Percentiles rank a stretch among this genome's conserved stretches.
Conservation (phyloP, 2,113 vertebrate genomes). For the Calyptomena viridis region DNA sequence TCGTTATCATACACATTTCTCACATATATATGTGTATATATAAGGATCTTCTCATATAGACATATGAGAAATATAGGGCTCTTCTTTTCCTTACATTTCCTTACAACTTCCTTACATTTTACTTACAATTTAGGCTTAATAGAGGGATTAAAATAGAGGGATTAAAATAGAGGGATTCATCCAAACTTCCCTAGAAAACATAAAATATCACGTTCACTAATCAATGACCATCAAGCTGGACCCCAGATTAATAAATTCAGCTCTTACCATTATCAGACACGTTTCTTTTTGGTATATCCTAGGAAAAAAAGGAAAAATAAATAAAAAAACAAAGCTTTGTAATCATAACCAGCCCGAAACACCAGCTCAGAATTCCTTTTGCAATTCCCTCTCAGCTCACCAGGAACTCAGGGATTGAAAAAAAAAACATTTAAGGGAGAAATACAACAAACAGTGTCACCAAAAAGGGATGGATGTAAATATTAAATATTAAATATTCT, state of each 20-base stretch:
- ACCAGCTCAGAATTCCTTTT: neutral
- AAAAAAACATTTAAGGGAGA: neutral
- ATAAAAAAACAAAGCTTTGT: neutral
- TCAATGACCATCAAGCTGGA: neutral
- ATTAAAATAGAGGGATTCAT: neutral
- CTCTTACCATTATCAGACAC: rapidly evolving
- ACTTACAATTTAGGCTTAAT: neutral
- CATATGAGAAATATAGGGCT: neutral
- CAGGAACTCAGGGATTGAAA: neutral
- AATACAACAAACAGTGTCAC: neutral
- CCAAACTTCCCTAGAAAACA: neutral
- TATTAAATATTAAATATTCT: neutral
- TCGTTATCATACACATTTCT: neutral
- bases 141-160: neutral
- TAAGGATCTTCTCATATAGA: too few relatives aligned
- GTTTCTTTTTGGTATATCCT: neutral
- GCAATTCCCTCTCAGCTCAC: neutral
- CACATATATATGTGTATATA: neutral
- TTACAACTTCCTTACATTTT: neutral
- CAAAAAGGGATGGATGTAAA: neutral
- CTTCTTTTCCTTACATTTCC: neutral
- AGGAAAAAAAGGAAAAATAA: rapidly evolving
- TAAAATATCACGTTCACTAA: neutral
- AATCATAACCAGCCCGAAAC: neutral
- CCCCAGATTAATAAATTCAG: neutral